Evolutionary conservation across 2,888 invertebrate species (phyloP).

Genomic region (Tribolium freemani): DNA sequence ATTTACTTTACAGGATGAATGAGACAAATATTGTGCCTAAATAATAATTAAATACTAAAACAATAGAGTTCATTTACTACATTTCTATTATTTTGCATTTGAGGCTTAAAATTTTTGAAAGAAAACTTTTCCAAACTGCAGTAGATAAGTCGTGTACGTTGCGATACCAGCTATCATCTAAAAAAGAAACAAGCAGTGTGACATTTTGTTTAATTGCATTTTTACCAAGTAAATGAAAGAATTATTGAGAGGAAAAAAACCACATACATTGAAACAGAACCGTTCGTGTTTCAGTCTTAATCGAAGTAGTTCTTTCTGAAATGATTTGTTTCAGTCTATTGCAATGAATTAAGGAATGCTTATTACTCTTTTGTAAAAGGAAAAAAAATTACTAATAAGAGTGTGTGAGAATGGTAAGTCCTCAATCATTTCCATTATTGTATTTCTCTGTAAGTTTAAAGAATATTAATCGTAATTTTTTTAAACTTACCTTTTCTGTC

Average conservation of each 20-base stretch:
- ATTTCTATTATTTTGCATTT: too few species aligned
- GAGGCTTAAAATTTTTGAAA: not conserved
- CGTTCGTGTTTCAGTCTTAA: not conserved
- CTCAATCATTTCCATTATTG: not conserved
- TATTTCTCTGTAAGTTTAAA: not conserved
- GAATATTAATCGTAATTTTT: not conserved
- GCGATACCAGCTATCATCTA: not conserved
- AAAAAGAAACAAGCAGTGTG: not conserved
- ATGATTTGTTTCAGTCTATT: not conserved
- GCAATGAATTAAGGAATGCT: not conserved
- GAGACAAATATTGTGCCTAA: too few species aligned
- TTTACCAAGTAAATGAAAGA: not conserved
- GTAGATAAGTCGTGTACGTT: not conserved
- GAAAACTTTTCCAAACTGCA: not conserved
- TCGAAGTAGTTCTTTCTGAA: not conserved
- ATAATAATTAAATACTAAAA: too few species aligned
- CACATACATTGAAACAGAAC: not conserved
- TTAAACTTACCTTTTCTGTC: not conserved
- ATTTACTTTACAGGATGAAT: too few species aligned
- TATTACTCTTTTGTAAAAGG: not conserved
- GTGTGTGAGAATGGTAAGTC: not conserved
- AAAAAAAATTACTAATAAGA: not conserved
- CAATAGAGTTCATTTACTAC: too few species aligned
- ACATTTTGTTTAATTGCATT: not conserved
- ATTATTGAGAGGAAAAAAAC: not conserved